Evolutionary conservation across 2,888 invertebrate species (phyloP).

Genomic region (Blastobasis adustella): DNA sequence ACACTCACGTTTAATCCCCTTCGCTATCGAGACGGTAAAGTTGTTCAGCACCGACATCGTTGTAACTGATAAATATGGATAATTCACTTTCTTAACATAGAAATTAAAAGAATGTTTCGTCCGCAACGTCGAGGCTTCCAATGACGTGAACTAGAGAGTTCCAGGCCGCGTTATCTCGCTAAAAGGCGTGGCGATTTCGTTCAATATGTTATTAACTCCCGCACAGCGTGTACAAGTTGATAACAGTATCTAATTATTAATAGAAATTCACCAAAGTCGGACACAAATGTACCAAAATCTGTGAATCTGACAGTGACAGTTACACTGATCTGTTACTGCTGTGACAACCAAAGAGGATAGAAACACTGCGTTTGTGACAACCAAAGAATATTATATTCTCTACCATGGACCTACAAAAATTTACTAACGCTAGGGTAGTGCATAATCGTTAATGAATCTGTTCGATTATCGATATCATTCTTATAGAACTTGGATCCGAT

Average conservation of each 20-base stretch:
- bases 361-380: no score
- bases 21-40: constrained; percentile 56
- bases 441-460: no score
- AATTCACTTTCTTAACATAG: no score
- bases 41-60: constrained; percentile 61
- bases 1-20: constrained; percentile 57
- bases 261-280: background rate
- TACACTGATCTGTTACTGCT: no score
- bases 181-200: constrained; percentile 44
- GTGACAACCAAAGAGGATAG: no score
- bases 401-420: no score
- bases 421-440: no score
- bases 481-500: no score
- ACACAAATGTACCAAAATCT: no score
- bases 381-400: no score
- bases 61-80: constrained; percentile 4
- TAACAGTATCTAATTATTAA: background rate
- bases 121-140: background rate
- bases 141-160: constrained; percentile 2
- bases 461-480: no score
- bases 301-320: no score
- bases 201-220: constrained; percentile 19
- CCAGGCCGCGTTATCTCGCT: constrained; percentile 14
- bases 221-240: background rate
- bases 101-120: background rate